phyloP scores from a whole-genome alignment of 2,113 vertebrate genomes.

The Gallinago undulata region DNA sequence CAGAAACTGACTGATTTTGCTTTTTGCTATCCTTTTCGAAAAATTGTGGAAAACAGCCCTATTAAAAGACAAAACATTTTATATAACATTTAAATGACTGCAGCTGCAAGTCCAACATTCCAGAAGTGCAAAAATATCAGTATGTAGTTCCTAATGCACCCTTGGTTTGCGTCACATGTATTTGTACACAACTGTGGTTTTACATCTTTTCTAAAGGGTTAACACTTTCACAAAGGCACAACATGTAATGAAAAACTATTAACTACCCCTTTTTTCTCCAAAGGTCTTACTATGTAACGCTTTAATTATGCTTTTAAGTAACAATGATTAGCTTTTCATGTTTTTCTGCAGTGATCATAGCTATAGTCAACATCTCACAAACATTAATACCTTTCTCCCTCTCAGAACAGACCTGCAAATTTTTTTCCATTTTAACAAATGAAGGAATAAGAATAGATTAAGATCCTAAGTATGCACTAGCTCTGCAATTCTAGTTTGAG shows the following conservation, averaged over 20 bases:
- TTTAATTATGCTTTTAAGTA: neutral
- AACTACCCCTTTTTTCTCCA: neutral
- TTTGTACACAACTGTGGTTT: neutral
- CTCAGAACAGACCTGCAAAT: neutral
- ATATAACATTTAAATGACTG: neutral
- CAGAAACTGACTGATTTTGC: neutral
- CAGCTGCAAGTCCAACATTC: neutral
- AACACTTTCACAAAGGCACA: neutral
- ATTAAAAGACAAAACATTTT: neutral
- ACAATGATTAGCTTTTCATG: neutral
- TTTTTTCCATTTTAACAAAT: neutral
- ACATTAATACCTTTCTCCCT: neutral
- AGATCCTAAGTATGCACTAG: neutral
- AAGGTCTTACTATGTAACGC: neutral
- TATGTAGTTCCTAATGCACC: neutral
- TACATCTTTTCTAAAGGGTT: neutral
- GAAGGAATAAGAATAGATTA: neutral
- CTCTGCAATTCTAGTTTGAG: neutral
- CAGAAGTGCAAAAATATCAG: neutral
- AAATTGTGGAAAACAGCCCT: neutral
- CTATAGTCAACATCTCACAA: neutral
- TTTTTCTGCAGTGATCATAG: neutral
- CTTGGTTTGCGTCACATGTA: neutral
- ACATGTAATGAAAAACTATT: neutral
- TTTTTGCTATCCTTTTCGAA: neutral